Percentiles rank a stretch among this genome's conserved stretches.
phyloP scores from a whole-genome alignment of 2,113 vertebrate genomes.

The Lagenorhynchus albirostris region DNA sequence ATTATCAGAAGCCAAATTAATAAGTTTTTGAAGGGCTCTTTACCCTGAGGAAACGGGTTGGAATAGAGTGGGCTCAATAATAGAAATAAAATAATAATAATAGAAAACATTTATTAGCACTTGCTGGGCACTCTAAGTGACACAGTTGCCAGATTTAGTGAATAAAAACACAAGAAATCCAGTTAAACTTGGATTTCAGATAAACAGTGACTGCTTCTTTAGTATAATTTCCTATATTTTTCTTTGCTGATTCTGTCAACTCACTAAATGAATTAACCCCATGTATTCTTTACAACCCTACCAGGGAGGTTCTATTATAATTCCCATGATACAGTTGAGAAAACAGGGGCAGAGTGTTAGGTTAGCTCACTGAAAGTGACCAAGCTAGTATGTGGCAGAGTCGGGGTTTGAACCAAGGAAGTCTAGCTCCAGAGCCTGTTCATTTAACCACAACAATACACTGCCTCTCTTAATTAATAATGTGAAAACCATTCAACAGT shows the following conservation, averaged over 20 bases:
- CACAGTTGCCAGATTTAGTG: not conserved
- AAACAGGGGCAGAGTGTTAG: not conserved
- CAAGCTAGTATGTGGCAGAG: not conserved
- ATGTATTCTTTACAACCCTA: not conserved
- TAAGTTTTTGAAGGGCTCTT: constrained; percentile 24
- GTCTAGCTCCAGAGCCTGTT: not conserved
- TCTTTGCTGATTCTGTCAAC: not conserved
- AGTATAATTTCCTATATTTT: not conserved
- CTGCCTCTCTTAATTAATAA: not conserved
- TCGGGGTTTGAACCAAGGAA: not conserved
- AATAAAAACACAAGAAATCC: not conserved
- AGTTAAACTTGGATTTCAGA: not conserved
- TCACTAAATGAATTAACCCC: not conserved
- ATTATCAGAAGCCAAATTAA: constrained; percentile 38
- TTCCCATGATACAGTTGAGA: not conserved
- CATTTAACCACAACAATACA: not conserved
- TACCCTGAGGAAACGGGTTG: not conserved
- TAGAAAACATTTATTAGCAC: not conserved
- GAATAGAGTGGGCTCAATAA: not conserved
- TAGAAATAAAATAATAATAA: not conserved
- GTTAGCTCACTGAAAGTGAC: not conserved
- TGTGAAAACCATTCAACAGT: not conserved
- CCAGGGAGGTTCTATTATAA: not conserved
- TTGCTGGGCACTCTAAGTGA: not conserved
- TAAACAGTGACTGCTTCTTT: not conserved